phyloP scores from a whole-genome alignment of 2,888 invertebrate species.

The Lithophane leautieri region DNA sequence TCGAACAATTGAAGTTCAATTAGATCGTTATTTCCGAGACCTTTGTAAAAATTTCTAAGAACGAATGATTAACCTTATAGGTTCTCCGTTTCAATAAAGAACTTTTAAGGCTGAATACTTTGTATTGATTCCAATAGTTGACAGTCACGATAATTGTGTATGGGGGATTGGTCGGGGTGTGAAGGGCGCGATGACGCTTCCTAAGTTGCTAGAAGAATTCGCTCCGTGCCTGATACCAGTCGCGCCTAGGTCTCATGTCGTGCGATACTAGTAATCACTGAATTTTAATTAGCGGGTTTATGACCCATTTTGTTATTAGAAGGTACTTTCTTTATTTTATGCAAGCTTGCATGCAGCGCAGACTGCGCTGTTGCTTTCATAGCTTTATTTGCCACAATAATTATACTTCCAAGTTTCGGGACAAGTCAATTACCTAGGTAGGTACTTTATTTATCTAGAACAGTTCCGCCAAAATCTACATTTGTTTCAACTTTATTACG shows the following conservation, averaged over 20 bases:
- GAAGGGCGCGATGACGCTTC: conserved; percentile 70
- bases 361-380: background rate
- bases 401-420: background rate
- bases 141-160: conserved; percentile 56
- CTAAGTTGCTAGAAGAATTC: conserved; percentile 76
- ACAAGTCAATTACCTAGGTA: background rate
- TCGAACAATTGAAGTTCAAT: background rate
- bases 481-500: background rate
- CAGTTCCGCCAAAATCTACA: background rate
- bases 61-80: background rate
- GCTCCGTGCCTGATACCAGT: conserved; percentile 82
- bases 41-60: conserved; percentile 2
- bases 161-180: conserved; percentile 54
- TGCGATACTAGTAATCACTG: conserved; percentile 75
- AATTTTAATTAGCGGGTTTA: conserved; percentile 74
- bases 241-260: conserved; percentile 72
- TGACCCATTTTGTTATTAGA: conserved; percentile 43
- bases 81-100: conserved; percentile 11
- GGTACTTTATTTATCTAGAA: background rate
- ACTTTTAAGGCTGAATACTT: conserved; percentile 16
- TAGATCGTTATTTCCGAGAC: background rate
- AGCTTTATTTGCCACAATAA: conserved; percentile 15
- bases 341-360: conserved; percentile 18
- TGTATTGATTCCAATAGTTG: conserved; percentile 47
- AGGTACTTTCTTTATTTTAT: conserved; percentile 40